Percentiles rank a stretch among this genome's conserved stretches.
Conservation (phyloP, 2,797 vertebrate genomes). For the Phoebastria nigripes region DNA sequence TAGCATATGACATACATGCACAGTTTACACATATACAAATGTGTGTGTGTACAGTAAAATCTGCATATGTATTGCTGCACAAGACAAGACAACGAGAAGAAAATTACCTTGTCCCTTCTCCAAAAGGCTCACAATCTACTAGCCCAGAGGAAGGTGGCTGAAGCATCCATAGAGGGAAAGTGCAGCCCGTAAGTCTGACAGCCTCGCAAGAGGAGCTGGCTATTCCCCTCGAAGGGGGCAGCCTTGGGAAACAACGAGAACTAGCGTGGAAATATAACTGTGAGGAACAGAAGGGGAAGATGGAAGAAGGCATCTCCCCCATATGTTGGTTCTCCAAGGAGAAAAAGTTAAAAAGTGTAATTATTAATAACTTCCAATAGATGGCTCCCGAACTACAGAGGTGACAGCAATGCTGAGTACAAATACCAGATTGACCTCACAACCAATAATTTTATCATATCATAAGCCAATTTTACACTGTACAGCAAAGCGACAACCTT, state of each 20-base stretch:
- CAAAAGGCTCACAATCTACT: background rate
- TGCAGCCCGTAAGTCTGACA: fast-evolving
- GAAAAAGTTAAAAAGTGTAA: too few species aligned
- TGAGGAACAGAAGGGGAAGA: background rate
- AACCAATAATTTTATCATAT: too few species aligned
- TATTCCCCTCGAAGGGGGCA: background rate
- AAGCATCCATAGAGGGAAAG: background rate
- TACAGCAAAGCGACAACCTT: too few species aligned
- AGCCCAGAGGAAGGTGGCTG: too few species aligned
- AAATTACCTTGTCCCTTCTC: background rate
- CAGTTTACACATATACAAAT: background rate
- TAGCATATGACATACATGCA: fast-evolving
- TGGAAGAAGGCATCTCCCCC: too few species aligned
- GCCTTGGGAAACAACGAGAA: fast-evolving
- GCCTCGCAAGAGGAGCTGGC: background rate
- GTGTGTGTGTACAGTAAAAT: fast-evolving
- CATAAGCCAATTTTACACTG: too few species aligned
- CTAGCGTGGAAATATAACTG: fast-evolving
- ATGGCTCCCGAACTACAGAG: too few species aligned
- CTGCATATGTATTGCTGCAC: fast-evolving
- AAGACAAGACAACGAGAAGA: fast-evolving
- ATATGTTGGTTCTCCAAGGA: too few species aligned
- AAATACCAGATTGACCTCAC: too few species aligned
- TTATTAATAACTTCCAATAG: too few species aligned
- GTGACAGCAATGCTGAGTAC: too few species aligned